Evolutionary conservation across 2,888 invertebrate genomes (phyloP).

Genomic region (Lasioglossum vierecki): DNA sequence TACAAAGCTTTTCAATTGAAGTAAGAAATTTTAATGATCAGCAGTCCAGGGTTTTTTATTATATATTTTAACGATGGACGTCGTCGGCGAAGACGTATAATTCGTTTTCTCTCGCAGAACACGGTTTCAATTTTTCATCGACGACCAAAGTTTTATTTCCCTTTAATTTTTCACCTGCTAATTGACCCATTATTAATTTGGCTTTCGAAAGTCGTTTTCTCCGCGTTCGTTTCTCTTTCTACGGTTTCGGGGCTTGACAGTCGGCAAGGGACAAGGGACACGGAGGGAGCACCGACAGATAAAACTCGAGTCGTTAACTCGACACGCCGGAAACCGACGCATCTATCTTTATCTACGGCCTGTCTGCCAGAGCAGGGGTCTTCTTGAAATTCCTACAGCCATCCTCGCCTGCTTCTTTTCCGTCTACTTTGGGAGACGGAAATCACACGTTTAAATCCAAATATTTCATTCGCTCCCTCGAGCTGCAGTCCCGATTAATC

Average conservation of each 20-base stretch:
- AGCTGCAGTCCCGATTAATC: background rate
- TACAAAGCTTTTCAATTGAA: too few relatives aligned
- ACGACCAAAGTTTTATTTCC: background rate
- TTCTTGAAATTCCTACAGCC: slow-evolving; percentile 67
- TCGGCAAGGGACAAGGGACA: slow-evolving; percentile 40
- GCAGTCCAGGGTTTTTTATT: too few relatives aligned
- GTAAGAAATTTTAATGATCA: too few relatives aligned
- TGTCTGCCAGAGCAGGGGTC: slow-evolving; percentile 59
- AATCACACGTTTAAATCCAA: slow-evolving; percentile 8
- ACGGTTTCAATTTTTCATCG: background rate
- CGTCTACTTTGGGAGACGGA: background rate
- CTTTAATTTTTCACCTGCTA: background rate
- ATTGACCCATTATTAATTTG: slow-evolving; percentile 56
- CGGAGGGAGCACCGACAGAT: slow-evolving; percentile 71
- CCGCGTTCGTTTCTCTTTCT: slow-evolving; percentile 32
- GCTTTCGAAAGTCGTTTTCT: slow-evolving; percentile 25
- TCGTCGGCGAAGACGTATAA: background rate
- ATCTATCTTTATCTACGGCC: slow-evolving; percentile 80
- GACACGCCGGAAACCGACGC: slow-evolving; percentile 81
- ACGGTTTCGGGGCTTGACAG: slow-evolving; percentile 32
- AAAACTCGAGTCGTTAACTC: slow-evolving; percentile 82
- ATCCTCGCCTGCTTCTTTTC: slow-evolving; percentile 35
- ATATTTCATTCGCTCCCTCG: slow-evolving; percentile 1
- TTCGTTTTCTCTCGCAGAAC: background rate
- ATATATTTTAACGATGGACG: background rate